A percentile compares a stretch with the other conserved stretches of the same genome.
These are phyloP conservation scores for Telmatochromis sp. DNA, from an alignment of 2,113 vertebrate genomes.

Conservation along the genomic window DNA sequence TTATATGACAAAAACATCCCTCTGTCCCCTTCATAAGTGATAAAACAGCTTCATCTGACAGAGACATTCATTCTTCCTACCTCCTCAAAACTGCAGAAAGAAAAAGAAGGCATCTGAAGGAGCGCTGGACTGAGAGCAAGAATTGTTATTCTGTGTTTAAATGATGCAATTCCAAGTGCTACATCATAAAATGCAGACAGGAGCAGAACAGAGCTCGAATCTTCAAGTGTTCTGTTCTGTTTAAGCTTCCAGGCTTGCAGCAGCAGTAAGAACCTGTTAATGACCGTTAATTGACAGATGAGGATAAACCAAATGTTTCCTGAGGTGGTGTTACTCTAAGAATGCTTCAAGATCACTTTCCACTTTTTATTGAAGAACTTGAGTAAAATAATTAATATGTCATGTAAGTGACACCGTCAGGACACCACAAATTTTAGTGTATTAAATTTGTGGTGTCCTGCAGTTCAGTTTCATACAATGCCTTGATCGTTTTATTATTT, in stretches of 20 bases:
- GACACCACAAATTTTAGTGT: not conserved
- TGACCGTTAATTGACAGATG: not conserved
- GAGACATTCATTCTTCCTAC: conserved; percentile 10
- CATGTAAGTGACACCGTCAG: not conserved
- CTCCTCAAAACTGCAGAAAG: not conserved
- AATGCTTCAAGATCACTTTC: not conserved
- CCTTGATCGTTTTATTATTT: not conserved
- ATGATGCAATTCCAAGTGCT: not conserved
- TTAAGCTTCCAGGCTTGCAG: not conserved
- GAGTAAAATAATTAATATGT: not conserved
- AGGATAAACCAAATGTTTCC: not conserved
- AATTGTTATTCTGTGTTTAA: not conserved
- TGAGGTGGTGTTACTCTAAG: not conserved
- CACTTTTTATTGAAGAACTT: not conserved
- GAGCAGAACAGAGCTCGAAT: not conserved
- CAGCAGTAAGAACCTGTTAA: not conserved
- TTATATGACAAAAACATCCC: conserved; percentile 17
- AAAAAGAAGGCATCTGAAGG: not conserved
- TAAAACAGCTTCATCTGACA: conserved; percentile 14
- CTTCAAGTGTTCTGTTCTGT: not conserved
- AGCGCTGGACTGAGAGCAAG: not conserved
- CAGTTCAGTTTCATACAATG: not conserved
- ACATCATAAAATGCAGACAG: not conserved
- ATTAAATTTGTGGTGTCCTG: not conserved
- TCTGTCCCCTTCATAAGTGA: conserved; percentile 37